Evolutionary conservation across 2,113 vertebrate species (phyloP).

Genomic region (cattle (Bos taurus)): ARS-UCD2.0 NC_037329.1:116221501-116222000

Average conservation of each 20-base stretch:
- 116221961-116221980: not conserved
- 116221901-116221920: not conserved
- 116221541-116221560: not conserved
- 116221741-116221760: not conserved
- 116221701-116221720: not conserved
- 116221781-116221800: not conserved
- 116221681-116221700: not conserved
- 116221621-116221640: not conserved
- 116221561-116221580: not conserved
- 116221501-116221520: not conserved
- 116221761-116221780: not conserved
- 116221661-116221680: not conserved
- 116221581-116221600: not conserved
- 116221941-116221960: not conserved
- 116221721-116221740: conserved; percentile 17
- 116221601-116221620: not conserved
- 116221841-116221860: not conserved
- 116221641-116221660: not conserved
- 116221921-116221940: not conserved
- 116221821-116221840: not conserved
- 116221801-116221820: not conserved
- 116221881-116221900: not conserved
- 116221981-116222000: not conserved
- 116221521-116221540: not conserved
- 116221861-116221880: not conserved